Evolutionary conservation across 2,888 invertebrate genomes (phyloP).

Genomic region (Cantharis rufa): DNA sequence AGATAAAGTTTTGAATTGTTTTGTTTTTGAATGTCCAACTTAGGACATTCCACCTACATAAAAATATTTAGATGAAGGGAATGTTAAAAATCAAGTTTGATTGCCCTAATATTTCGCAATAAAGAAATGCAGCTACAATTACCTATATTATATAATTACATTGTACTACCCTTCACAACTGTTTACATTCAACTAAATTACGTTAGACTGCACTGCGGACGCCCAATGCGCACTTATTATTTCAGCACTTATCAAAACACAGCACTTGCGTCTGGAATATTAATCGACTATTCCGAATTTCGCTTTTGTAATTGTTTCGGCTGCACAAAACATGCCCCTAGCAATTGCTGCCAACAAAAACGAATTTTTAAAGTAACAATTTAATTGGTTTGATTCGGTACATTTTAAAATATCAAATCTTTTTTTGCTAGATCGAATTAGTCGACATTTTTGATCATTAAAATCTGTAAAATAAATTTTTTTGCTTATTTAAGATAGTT

Average conservation of each 20-base stretch:
- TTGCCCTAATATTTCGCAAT: neutral
- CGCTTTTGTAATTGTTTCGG: constrained; percentile 16
- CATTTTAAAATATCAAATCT: neutral
- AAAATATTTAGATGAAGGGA: neutral
- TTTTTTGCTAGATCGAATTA: neutral
- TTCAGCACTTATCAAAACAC: constrained; percentile 36
- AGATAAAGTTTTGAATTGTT: neutral
- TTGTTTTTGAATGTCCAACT: neutral
- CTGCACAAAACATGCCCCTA: constrained; percentile 6
- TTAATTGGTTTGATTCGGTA: neutral
- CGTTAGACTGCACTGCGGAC: constrained; percentile 31
- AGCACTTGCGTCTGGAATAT: constrained; percentile 23
- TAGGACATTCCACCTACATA: neutral
- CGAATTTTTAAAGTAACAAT: neutral
- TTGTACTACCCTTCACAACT: constrained; percentile 12
- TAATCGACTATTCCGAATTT: constrained; percentile 23
- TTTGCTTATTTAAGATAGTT: no score
- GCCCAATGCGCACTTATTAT: constrained; percentile 34
- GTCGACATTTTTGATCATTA: neutral
- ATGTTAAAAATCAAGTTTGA: neutral
- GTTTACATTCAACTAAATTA: constrained; percentile 29
- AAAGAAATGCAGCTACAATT: constrained; percentile 4
- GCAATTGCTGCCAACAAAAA: constrained; percentile 6
- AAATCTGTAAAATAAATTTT: neutral
- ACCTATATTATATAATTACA: constrained; percentile 29